Evolutionary conservation across 2,888 invertebrate species (phyloP), one percentile per base, ranked within the genome.

Genomic region (Xestia xanthographa): DNA sequence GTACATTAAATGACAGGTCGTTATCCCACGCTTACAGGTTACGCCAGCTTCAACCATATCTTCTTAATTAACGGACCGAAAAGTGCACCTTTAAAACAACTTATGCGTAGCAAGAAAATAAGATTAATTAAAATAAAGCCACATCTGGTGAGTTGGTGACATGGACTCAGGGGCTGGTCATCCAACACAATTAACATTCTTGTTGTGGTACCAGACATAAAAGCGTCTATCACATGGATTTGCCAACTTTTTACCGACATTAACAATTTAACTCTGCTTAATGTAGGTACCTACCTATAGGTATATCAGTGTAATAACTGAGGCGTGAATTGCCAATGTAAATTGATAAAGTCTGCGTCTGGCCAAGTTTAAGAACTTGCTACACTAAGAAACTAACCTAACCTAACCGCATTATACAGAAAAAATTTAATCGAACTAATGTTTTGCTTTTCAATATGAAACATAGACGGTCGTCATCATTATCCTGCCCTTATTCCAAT

Each of bases 311-410:
- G 78, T 83, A 80, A 83, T 83, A 87, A 88, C 76, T 77, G 80
- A 83, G 77, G 79, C 83, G 82, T 83, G 69, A 87, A 88, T 86
- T 81, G 71, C 53, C 82, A 85, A 86, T 84, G 82, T 84, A 80
- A 84, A 87, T 84, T 86, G 77, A 79, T 83, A 84, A 82, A 78
- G 79, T 77, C 78, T 71, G 50, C 78, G 68, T 78, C 71, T 75
- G 72, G 66, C 66, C 72, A 86, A 86, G 79, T 81, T 75, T 75
- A 78, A 80, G 72, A 80, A 71, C 60, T 48, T 50, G 73, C 26
- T 72, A 45, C 50, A 85, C 72, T 79, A 87, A 80, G 75, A 77
- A 79, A 70, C 41, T 69, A 69, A 79, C 72, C 45, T 69, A 69
- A 76, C 20, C 48, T 48, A 76, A 56, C 17, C 17, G 38, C 67